Conservation (phyloP, 2,797 vertebrate genomes). For the Dendrocincla fuliginosa region DNA sequence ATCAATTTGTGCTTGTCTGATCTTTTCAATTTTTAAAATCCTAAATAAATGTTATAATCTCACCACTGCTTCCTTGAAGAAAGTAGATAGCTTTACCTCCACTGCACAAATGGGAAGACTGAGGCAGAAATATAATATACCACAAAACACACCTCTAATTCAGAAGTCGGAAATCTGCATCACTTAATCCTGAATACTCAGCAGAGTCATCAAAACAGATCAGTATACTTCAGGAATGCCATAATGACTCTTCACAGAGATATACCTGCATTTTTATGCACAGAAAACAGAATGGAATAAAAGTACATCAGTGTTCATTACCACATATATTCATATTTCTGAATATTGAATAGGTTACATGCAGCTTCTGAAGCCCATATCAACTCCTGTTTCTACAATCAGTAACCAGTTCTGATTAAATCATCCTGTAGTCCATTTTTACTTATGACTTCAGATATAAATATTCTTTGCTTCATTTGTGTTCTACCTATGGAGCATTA, state of each 20-base stretch:
- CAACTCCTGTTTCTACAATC: not conserved
- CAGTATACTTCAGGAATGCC: not conserved
- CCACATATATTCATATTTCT: not conserved
- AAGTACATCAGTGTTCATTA: not conserved
- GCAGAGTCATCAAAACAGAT: not conserved
- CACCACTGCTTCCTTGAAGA: not conserved
- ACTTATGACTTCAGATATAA: not conserved
- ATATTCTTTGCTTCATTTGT: not conserved
- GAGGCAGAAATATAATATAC: not conserved
- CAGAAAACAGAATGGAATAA: not conserved
- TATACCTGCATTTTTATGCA: not conserved
- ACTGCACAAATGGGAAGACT: not conserved
- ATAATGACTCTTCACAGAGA: not conserved
- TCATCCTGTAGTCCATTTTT: not conserved
- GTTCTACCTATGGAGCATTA: not conserved
- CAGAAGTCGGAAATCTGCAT: not conserved
- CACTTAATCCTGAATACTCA: not conserved
- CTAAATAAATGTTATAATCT: not conserved
- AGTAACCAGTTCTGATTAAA: not conserved
- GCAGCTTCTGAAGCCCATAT: not conserved
- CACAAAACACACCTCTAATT: not conserved
- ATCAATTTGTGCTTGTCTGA: not conserved
- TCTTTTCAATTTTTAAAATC: slow-evolving; percentile 6
- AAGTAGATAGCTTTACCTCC: not conserved
- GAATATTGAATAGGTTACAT: not conserved